Evolutionary conservation across 2,113 vertebrate genomes (phyloP).

Genomic region (Catharus minimus): DNA sequence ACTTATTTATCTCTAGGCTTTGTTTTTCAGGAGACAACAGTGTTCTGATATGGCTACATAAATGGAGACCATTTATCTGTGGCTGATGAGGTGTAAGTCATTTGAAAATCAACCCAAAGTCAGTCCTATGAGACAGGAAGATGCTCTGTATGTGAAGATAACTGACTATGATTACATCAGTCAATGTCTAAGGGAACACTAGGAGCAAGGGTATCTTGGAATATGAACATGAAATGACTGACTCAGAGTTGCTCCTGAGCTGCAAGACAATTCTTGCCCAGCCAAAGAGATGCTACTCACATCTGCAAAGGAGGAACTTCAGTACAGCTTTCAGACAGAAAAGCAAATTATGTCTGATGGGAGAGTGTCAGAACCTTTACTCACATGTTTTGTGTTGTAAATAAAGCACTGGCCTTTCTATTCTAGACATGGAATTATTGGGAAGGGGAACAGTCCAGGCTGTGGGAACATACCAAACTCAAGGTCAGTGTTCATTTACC

Average conservation of each 20-base stretch:
- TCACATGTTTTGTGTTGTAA: neutral
- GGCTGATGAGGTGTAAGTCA: neutral
- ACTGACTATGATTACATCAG: neutral
- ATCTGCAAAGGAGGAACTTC: neutral
- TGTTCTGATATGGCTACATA: neutral
- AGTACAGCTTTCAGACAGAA: neutral
- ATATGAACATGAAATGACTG: neutral
- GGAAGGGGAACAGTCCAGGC: neutral
- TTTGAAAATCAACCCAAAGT: neutral
- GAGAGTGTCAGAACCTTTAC: neutral
- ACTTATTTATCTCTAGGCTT: neutral
- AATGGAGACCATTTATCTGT: neutral
- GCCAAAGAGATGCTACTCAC: neutral
- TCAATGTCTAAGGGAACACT: neutral
- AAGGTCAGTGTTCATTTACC: neutral
- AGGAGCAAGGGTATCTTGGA: neutral
- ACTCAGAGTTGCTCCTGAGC: neutral
- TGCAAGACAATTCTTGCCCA: neutral
- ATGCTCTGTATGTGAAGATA: neutral
- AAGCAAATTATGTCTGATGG: neutral
- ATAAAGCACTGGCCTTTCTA: slow-evolving; percentile 17
- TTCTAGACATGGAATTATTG: slow-evolving; percentile 1
- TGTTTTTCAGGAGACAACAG: neutral
- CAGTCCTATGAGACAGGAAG: neutral
- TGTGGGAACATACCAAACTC: slow-evolving; percentile 24